Evolutionary conservation across 1,140 invertebrate genomes (phyloP), one percentile per base, ranked within the genome.

Genomic region (Musca vetustissima): DNA sequence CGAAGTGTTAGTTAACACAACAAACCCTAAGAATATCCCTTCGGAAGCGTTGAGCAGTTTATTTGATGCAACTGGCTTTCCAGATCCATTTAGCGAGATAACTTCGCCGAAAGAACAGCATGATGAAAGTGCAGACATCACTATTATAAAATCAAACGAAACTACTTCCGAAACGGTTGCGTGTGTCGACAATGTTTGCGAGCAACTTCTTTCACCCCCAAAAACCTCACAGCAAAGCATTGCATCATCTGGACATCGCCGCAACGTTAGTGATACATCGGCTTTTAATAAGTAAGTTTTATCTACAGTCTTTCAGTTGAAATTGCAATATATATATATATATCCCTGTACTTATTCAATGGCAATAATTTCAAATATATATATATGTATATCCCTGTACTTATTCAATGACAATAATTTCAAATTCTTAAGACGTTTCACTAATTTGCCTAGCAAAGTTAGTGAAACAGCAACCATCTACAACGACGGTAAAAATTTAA

Each of bases 261-360:
- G 93, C 50, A 95, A 95, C 80, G 91, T 93, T 75, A 94, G 92
- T 80, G 93, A 95, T 78, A 94, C 93, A 1, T 93, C 92, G 59
- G 92, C 92, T 72, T 92, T 94, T 76, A 93, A 92, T 76, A 93
- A 92, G 91, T 93, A 85, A 84, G 85, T 79, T 70, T 49, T 65
- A 3, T 8, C 28, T 4, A 28, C 28, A 28, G n/a, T n/a, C n/a
- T n/a, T n/a, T n/a, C n/a, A n/a, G n/a, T n/a, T n/a, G n/a, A n/a
- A n/a, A n/a, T n/a, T n/a, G n/a, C n/a, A n/a, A n/a, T n/a, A n/a
- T n/a, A n/a, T n/a, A n/a, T n/a, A n/a, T n/a, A n/a, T n/a, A n/a
- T n/a, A n/a, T n/a, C n/a, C n/a, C n/a, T n/a, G n/a, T n/a, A n/a
- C n/a, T n/a, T n/a, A n/a, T n/a, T n/a, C n/a, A n/a, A n/a, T n/a